Evolutionary conservation across 2,888 invertebrate genomes (phyloP), one percentile per base, ranked within the genome.

Genomic region (Leptinotarsa peninsularis): DNA sequence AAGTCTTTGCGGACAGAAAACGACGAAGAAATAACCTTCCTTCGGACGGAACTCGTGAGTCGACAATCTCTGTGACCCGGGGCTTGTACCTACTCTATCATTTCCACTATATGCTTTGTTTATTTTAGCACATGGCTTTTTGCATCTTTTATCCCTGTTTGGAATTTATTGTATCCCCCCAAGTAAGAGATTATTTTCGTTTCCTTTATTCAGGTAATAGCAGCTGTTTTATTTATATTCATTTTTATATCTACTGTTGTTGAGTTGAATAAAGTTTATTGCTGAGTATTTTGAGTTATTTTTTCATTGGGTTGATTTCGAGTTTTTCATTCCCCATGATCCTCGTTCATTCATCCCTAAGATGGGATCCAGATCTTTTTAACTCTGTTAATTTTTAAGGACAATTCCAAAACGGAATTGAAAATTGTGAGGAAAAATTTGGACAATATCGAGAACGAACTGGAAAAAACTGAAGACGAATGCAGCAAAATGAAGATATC

Each of bases 1-100:
- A 90, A 89, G 81, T 88, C 89, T 77, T 85, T 89, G 68, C 88
- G 89, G 10, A 87, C 88, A 66, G 90, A 90, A 76, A 89, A 88
- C 71, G 91, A 91, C 81, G 90, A 91, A 82, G 90, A 91, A 84
- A 88, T 90, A 70, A 82, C 90, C 27, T 90, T 90, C 83, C 87
- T 91, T 74, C 89, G 90, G 83, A 89, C 89, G 79, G 90, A 91
- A 89, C 89, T 90, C 84, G 91, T 91, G 90, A 91, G 91, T 91
- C 90, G 86, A 77, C 73, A 80, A 68, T 71, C 76, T 71, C 56
- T 74, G 72, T 79, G 75, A 77, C 66, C 60, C 54, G 74, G 76
- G 74, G 73, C 69, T 72, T 76, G 21, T 71, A 63, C 67, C 70
- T 71, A 52, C 63, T 73, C 60, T 76, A 54, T 67, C 17, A 49